Evolutionary conservation across 23 tunicate species (phyloP).

Genomic region (Clavelina lepadiformis): DNA sequence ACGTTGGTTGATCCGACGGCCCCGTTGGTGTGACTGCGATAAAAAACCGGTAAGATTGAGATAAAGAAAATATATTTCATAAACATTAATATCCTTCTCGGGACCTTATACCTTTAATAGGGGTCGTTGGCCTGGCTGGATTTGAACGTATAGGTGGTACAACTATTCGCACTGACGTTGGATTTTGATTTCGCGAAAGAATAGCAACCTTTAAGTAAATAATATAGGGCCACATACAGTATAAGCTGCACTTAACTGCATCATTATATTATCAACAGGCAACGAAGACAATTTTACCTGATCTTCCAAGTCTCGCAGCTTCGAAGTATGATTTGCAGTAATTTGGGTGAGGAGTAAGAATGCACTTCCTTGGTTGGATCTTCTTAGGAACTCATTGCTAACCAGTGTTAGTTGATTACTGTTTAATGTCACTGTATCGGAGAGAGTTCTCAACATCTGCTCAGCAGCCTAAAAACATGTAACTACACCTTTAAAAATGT

Average conservation of each 20-base stretch:
- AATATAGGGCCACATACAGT: no score
- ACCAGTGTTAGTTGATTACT: conserved; percentile 24
- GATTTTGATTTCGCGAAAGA: conserved; percentile 1
- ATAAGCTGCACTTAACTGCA: no score
- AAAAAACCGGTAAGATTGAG: neutral
- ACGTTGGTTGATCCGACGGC: neutral
- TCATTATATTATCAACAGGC: no score
- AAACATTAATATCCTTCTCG: no score
- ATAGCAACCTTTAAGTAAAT: neutral
- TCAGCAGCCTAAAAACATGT: conserved; percentile 8
- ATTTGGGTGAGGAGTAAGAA: conserved; percentile 13
- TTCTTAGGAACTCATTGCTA: conserved; percentile 3
- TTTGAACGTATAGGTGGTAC: neutral
- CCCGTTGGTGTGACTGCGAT: conserved; percentile 1
- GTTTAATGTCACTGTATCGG: conserved; percentile 30
- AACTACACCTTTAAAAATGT: neutral
- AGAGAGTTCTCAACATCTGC: conserved; percentile 16
- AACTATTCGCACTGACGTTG: conserved; percentile 10
- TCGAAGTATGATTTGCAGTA: conserved; percentile 13
- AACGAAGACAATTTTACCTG: conserved; percentile 30
- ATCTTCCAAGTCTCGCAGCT: conserved; percentile 9
- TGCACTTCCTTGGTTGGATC: conserved; percentile 1
- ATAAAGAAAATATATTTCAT: no score
- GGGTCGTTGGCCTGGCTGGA: neutral
- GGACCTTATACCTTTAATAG: no score